Conservation (phyloP, 2,888 invertebrate genomes). For the Orthosia gracilis region DNA sequence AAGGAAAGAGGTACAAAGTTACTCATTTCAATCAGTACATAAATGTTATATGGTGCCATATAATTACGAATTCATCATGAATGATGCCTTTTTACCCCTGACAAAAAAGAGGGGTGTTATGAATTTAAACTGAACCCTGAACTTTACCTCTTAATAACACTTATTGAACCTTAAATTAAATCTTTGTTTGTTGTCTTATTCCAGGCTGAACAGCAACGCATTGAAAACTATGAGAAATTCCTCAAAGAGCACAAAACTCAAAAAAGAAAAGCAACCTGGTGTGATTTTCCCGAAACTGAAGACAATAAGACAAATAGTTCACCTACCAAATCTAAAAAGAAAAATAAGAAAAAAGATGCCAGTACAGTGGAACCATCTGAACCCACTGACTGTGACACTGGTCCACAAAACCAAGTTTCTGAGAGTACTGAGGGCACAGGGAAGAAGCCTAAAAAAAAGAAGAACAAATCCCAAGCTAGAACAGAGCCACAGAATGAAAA, state of each 20-base stretch:
- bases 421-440: conserved; percentile 12
- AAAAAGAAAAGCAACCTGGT: conserved; percentile 89
- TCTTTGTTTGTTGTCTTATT: conserved; percentile 58
- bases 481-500: conserved; percentile 28
- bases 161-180: neutral
- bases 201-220: conserved; percentile 87
- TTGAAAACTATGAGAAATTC: conserved; percentile 89
- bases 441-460: conserved; percentile 51
- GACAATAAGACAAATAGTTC: conserved; percentile 44
- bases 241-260: conserved; percentile 87
- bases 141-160: neutral
- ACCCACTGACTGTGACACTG: conserved; percentile 2
- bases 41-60: neutral
- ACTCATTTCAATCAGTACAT: neutral
- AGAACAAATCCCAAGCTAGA: conserved; percentile 28
- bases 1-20: conserved; percentile 78
- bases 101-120: no score
- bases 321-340: conserved; percentile 67
- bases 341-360: conserved; percentile 65
- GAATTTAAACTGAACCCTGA: no score
- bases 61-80: neutral
- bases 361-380: conserved; percentile 24
- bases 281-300: conserved; percentile 88
- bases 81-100: neutral
- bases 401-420: conserved; percentile 11